Conservation (phyloP, 2,797 vertebrate species). For the Siniperca obscura region DNA sequence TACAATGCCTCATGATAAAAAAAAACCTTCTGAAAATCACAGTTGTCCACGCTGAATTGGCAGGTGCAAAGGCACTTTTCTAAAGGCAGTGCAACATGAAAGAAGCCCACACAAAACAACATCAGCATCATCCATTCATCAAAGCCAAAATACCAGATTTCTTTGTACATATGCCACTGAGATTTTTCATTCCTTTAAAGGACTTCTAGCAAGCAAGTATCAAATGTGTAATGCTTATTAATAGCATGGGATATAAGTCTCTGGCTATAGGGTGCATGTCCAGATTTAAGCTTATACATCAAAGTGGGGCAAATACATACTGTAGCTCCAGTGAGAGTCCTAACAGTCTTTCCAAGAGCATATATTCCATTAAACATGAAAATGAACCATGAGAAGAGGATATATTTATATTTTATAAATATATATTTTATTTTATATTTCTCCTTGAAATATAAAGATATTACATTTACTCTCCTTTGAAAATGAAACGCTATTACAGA, state of each 20-base stretch:
- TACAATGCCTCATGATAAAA: not conserved
- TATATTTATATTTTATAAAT: too few species aligned
- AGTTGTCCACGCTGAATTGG: constrained; percentile 22
- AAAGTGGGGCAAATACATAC: constrained; percentile 45
- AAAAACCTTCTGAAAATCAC: constrained; percentile 28
- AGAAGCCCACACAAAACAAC: constrained; percentile 49
- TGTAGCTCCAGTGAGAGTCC: constrained; percentile 23
- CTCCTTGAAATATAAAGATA: constrained; percentile 41
- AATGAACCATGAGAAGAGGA: constrained; percentile 31
- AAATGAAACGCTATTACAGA: constrained; percentile 32
- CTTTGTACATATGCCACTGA: constrained; percentile 9
- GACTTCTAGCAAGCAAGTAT: constrained; percentile 33
- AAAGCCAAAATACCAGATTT: constrained; percentile 41
- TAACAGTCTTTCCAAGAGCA: constrained; percentile 28
- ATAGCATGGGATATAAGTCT: constrained; percentile 34
- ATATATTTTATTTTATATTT: too few species aligned
- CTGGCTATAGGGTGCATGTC: constrained; percentile 26
- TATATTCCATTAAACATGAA: constrained; percentile 43
- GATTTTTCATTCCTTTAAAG: constrained; percentile 35
- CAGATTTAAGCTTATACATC: constrained; percentile 39
- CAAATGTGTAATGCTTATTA: constrained; percentile 49
- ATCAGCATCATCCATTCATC: constrained; percentile 51
- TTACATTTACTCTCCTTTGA: constrained; percentile 30
- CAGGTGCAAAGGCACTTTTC: constrained; percentile 31
- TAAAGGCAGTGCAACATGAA: constrained; percentile 36